Percentiles rank a stretch among this genome's conserved stretches.
Conservation (phyloP, 1,140 invertebrate species). For the Neodiprion fabricii region DNA sequence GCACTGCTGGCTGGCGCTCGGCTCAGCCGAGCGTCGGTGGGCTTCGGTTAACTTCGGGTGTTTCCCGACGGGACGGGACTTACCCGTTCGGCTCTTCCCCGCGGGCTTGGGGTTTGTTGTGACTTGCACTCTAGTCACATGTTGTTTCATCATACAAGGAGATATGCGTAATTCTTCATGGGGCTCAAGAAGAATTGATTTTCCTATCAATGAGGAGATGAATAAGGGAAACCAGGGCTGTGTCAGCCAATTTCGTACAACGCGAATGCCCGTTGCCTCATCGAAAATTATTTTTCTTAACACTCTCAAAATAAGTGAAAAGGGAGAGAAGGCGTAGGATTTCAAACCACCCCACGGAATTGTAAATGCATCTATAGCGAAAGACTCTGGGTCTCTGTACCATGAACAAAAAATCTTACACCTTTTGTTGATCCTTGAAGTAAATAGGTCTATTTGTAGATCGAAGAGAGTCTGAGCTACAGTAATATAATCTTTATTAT, state of each 20-base stretch:
- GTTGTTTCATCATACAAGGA: constrained; percentile 24
- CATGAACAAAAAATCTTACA: constrained; percentile 34
- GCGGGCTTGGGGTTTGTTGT: too few relatives aligned
- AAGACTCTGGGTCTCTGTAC: constrained; percentile 30
- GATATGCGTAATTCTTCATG: constrained; percentile 20
- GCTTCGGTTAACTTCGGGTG: too few relatives aligned
- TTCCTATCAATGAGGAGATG: constrained; percentile 10
- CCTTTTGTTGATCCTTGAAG: constrained; percentile 33
- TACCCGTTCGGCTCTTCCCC: too few relatives aligned
- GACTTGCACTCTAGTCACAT: too few relatives aligned
- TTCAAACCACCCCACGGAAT: constrained; percentile 26
- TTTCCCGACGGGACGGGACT: too few relatives aligned
- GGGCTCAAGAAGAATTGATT: constrained; percentile 18
- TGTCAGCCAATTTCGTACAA: constrained; percentile 39
- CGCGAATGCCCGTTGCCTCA: constrained; percentile 33
- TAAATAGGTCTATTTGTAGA: constrained; percentile 38
- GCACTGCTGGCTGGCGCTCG: too few relatives aligned
- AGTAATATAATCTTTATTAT: constrained; percentile 18
- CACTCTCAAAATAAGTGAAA: constrained; percentile 34
- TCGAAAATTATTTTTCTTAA: constrained; percentile 40
- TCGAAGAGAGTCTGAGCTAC: constrained; percentile 2
- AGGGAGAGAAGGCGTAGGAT: constrained; percentile 40
- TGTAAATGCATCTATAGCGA: constrained; percentile 34
- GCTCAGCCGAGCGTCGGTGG: too few relatives aligned
- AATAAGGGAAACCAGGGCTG: constrained; percentile 34